Evolutionary conservation across 2,113 vertebrate genomes (phyloP).

Genomic region (Platichthys flesus): DNA sequence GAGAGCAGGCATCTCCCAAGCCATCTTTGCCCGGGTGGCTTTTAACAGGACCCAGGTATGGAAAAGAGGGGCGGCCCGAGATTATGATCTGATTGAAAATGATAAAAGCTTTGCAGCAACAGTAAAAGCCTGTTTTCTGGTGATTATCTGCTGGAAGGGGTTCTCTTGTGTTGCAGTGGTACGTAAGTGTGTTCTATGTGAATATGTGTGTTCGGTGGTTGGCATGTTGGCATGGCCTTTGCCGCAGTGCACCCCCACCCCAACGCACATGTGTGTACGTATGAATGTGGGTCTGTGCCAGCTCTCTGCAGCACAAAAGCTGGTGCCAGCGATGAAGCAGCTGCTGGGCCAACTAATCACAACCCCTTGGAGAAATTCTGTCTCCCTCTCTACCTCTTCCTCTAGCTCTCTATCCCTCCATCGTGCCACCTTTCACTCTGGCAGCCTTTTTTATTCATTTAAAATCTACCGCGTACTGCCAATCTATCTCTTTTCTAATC

Average conservation of each 20-base stretch:
- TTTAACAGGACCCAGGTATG: constrained; percentile 99
- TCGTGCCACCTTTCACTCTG: constrained; percentile 58
- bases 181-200: not conserved
- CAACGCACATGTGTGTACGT: constrained; percentile 16
- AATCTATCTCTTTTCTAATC: constrained; percentile 41
- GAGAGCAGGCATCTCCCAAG: constrained; percentile 98
- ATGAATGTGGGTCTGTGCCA: constrained; percentile 67
- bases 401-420: constrained; percentile 53
- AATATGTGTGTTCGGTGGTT: constrained; percentile 59
- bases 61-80: constrained; percentile 6
- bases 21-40: constrained; percentile 98
- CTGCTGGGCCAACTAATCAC: constrained; percentile 81
- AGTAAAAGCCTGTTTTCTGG: constrained; percentile 22
- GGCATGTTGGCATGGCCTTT: constrained; percentile 70
- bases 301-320: constrained; percentile 75
- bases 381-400: constrained; percentile 57
- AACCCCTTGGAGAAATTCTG: constrained; percentile 73
- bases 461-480: constrained; percentile 36
- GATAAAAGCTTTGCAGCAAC: constrained; percentile 7
- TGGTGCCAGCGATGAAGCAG: constrained; percentile 77
- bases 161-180: constrained; percentile 15
- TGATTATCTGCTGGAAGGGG: constrained; percentile 19
- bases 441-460: constrained; percentile 38
- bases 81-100: not conserved
- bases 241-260: constrained; percentile 70